Evolutionary conservation across 2,113 vertebrate genomes (phyloP).

Genomic region (Burhinus oedicnemus): DNA sequence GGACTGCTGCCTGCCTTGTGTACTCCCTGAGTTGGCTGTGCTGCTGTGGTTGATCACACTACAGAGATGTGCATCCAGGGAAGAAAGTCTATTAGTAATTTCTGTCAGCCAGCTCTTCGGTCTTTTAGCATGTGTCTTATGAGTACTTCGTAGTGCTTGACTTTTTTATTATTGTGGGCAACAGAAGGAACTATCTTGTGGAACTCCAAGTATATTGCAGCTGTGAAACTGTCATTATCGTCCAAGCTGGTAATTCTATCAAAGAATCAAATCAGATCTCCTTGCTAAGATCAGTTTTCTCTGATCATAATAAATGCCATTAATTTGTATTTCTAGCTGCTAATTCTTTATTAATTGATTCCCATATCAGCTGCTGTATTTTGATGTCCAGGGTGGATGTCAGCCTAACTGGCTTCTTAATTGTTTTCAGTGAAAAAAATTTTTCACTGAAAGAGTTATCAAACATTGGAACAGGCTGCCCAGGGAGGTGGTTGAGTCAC

Average conservation of each 20-base stretch:
- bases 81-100: background rate
- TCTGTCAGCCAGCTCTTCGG: background rate
- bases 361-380: background rate
- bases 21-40: background rate
- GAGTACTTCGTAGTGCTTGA: background rate
- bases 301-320: background rate
- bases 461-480: no score
- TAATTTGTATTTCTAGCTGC: background rate
- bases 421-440: no score
- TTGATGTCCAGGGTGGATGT: background rate
- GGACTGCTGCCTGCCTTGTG: background rate
- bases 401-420: background rate
- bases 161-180: background rate
- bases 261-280: background rate
- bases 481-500: no score
- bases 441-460: no score
- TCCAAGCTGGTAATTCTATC: background rate
- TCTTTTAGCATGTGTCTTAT: background rate
- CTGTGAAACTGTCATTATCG: background rate
- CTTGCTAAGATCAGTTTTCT: background rate
- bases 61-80: background rate
- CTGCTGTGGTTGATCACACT: background rate
- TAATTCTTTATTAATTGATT: background rate
- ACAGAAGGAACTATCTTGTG: background rate
- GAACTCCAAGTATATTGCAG: background rate